Evolutionary conservation across 37 sponge, comb jelly and placozoan genomes (phyloP).

Genomic region (Aplysina aerophoba): DNA sequence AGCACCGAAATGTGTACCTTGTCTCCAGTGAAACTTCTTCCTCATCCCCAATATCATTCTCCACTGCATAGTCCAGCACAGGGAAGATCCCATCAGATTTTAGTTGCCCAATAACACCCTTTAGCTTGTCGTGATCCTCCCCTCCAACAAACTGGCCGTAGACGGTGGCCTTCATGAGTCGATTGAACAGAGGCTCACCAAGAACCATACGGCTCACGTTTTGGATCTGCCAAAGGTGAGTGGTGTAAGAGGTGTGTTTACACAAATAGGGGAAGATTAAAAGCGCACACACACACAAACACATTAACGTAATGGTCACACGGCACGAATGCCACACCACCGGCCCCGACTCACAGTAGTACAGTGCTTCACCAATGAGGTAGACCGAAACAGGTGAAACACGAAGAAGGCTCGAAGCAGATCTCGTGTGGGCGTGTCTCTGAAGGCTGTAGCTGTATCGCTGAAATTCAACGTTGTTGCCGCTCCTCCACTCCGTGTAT

Average conservation of each 20-base stretch:
- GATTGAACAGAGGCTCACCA: slow-evolving; percentile 49
- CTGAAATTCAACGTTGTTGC: slow-evolving; percentile 27
- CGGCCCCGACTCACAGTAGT: slow-evolving; percentile 35
- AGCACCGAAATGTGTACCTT: not conserved
- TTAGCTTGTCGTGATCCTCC: slow-evolving; percentile 54
- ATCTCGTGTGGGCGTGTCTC: slow-evolving; percentile 50
- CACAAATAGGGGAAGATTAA: too few species aligned
- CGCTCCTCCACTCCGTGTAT: too few species aligned
- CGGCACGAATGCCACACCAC: not conserved
- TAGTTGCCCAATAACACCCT: slow-evolving; percentile 39
- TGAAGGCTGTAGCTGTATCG: slow-evolving; percentile 42
- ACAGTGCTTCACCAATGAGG: slow-evolving; percentile 45
- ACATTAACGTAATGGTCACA: not conserved
- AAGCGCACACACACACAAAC: not conserved
- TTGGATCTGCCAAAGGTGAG: slow-evolving; percentile 39
- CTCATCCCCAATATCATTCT: slow-evolving; percentile 67
- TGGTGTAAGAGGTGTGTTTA: too few species aligned
- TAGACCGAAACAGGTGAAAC: slow-evolving; percentile 50
- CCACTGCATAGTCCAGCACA: slow-evolving; percentile 91
- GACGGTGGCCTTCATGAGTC: slow-evolving; percentile 75
- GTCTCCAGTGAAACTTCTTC: slow-evolving; percentile 52
- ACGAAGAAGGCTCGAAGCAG: slow-evolving; percentile 66
- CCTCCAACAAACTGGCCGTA: slow-evolving; percentile 97
- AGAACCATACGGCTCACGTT: slow-evolving; percentile 40
- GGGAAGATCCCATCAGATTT: slow-evolving; percentile 63